phyloP scores from a whole-genome alignment of 1,140 invertebrate species.

The Hylaeus anthracinus region DNA sequence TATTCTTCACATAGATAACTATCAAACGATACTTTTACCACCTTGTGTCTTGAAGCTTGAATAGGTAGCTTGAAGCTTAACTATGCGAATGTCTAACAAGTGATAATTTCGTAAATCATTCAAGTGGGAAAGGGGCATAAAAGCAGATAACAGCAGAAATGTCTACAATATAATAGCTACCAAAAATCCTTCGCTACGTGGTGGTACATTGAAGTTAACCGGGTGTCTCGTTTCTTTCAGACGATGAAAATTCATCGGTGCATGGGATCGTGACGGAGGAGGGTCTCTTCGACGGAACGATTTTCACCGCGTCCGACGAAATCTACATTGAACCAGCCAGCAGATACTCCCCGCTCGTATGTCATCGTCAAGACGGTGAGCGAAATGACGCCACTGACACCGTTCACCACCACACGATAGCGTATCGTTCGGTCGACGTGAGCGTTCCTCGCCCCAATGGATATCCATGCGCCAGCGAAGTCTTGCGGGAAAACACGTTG shows the following conservation, averaged over 20 bases:
- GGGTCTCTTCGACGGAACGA: constrained; percentile 93
- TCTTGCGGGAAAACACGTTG: constrained; percentile 69
- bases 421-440: constrained; percentile 91
- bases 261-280: constrained; percentile 92
- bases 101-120: too few species aligned
- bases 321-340: constrained; percentile 93
- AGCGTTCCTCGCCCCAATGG: constrained; percentile 81
- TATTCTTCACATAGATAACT: too few species aligned
- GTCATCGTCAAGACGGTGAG: constrained; percentile 41
- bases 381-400: constrained; percentile 55
- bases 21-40: too few species aligned
- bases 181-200: too few species aligned
- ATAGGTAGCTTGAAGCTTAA: too few species aligned
- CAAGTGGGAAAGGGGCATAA: too few species aligned
- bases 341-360: constrained; percentile 82
- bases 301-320: constrained; percentile 87
- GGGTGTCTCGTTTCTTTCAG: constrained; percentile 81
- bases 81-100: too few species aligned
- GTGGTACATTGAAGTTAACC: too few species aligned
- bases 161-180: too few species aligned
- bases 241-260: constrained; percentile 89
- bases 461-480: constrained; percentile 81
- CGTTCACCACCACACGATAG: constrained; percentile 87
- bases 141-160: too few species aligned
- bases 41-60: too few species aligned